Conservation (phyloP, 2,888 invertebrate genomes). For the Trimorus sp. region DNA sequence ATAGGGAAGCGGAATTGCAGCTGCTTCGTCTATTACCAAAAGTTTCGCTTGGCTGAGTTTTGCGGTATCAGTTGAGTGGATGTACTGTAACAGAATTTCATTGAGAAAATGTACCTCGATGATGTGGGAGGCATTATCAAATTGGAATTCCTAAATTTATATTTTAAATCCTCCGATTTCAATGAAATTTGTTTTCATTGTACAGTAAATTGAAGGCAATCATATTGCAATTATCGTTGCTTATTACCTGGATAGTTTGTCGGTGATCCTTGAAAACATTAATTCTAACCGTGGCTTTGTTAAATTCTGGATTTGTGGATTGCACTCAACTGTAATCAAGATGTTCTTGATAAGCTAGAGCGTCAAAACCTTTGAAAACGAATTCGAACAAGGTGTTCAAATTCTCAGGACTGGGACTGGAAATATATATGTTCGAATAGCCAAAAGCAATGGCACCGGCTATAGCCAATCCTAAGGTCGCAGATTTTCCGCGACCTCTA, state of each 20-base stretch:
- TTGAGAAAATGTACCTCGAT: too few species aligned
- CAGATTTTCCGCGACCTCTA: constrained; percentile 98
- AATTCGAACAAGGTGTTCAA: constrained; percentile 98
- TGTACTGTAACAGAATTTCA: constrained; percentile 87
- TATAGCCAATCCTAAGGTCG: constrained; percentile 96
- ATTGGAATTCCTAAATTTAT: too few species aligned
- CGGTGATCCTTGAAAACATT: constrained; percentile 95
- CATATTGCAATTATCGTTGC: too few species aligned
- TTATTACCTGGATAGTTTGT: constrained; percentile 92
- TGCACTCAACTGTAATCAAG: constrained; percentile 96
- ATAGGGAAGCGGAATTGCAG: constrained; percentile 97
- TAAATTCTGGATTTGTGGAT: constrained; percentile 97
- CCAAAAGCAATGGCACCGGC: constrained; percentile 92
- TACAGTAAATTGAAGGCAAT: too few species aligned
- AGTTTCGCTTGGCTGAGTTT: constrained; percentile 96
- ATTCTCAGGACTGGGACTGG: constrained; percentile 99
- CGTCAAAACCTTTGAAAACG: constrained; percentile 96
- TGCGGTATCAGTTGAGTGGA: constrained; percentile 93
- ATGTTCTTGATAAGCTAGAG: constrained; percentile 96
- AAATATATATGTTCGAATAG: constrained; percentile 97
- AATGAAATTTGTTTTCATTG: too few species aligned
- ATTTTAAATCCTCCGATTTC: too few species aligned
- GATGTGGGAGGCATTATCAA: too few species aligned
- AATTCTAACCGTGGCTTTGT: constrained; percentile 96
- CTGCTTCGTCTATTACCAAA: constrained; percentile 98